phyloP scores from a whole-genome alignment of 2,797 vertebrate genomes.

The Darevskia mixta region DNA sequence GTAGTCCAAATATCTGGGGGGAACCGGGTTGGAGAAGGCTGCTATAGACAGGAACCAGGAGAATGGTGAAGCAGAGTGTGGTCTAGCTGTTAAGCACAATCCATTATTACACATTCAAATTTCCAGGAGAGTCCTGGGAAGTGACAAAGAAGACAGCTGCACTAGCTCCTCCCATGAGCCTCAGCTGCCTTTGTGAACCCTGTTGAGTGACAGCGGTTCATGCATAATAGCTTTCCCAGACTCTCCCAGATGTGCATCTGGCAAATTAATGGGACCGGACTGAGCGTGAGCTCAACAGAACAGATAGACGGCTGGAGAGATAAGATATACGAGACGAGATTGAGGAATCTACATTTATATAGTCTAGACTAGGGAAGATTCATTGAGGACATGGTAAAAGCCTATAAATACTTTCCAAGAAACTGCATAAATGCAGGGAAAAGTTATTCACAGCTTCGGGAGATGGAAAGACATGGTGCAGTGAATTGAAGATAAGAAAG shows the following conservation, averaged over 20 bases:
- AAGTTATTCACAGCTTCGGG: slow-evolving; percentile 62
- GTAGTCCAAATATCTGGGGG: neutral
- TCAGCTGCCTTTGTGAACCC: neutral
- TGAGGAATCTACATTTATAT: slow-evolving; percentile 47
- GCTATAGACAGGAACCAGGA: neutral
- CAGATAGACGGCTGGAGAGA: slow-evolving; percentile 43
- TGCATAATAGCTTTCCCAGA: neutral
- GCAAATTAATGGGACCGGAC: slow-evolving; percentile 28
- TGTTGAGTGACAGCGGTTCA: neutral
- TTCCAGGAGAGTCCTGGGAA: neutral
- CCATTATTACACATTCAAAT: neutral
- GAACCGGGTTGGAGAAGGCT: too few relatives aligned
- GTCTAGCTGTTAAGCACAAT: neutral
- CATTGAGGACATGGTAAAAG: slow-evolving; percentile 52
- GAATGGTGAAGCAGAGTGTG: neutral
- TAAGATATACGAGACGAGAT: slow-evolving; percentile 48
- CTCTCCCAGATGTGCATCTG: slow-evolving; percentile 19
- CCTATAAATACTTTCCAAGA: slow-evolving; percentile 70
- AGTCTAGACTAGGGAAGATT: slow-evolving; percentile 60
- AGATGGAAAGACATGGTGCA: slow-evolving; percentile 56
- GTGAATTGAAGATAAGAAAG: slow-evolving; percentile 62
- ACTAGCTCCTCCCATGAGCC: slow-evolving; percentile 1
- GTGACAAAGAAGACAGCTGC: neutral
- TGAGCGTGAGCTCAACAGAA: slow-evolving; percentile 43
- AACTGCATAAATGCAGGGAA: slow-evolving; percentile 56